Conservation (phyloP, 2,888 invertebrate genomes). For the Trissoscelio sp. region DNA sequence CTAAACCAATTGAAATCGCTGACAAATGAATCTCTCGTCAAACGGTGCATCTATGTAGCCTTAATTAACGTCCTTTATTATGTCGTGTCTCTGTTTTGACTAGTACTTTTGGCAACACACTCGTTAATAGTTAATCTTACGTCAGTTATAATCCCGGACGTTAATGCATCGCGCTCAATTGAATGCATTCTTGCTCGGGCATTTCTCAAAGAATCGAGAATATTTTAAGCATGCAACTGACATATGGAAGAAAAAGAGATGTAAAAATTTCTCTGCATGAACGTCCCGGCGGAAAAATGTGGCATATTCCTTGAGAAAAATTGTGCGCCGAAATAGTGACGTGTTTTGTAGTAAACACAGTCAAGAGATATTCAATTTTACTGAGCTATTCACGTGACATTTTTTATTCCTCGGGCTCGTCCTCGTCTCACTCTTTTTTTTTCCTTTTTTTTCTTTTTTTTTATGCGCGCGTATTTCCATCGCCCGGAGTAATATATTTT, state of each 20-base stretch:
- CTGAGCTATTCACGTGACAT: constrained; percentile 6
- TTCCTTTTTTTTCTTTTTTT: neutral
- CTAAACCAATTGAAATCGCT: neutral
- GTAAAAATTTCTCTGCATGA: constrained; percentile 33
- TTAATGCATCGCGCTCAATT: constrained; percentile 31
- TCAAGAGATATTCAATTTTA: constrained; percentile 50
- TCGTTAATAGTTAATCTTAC: constrained; percentile 46
- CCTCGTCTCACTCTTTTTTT: neutral
- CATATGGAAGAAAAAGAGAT: constrained; percentile 23
- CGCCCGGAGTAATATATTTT: constrained; percentile 20
- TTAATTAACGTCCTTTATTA: constrained; percentile 40
- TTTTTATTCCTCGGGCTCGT: neutral
- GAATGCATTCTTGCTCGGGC: constrained; percentile 21
- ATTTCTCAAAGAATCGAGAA: constrained; percentile 40
- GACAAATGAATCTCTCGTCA: constrained; percentile 33
- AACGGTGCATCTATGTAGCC: constrained; percentile 17
- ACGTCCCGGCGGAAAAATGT: constrained; percentile 34
- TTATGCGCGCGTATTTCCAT: neutral
- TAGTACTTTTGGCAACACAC: constrained; percentile 35
- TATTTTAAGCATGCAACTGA: constrained; percentile 54
- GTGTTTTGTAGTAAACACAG: constrained; percentile 44
- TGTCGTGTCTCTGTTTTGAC: constrained; percentile 20
- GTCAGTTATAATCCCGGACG: constrained; percentile 34
- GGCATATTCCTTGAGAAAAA: constrained; percentile 51
- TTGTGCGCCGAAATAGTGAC: constrained; percentile 19